Conservation (phyloP, 1,140 invertebrate genomes). For the Heliconius melpomene region DNA sequence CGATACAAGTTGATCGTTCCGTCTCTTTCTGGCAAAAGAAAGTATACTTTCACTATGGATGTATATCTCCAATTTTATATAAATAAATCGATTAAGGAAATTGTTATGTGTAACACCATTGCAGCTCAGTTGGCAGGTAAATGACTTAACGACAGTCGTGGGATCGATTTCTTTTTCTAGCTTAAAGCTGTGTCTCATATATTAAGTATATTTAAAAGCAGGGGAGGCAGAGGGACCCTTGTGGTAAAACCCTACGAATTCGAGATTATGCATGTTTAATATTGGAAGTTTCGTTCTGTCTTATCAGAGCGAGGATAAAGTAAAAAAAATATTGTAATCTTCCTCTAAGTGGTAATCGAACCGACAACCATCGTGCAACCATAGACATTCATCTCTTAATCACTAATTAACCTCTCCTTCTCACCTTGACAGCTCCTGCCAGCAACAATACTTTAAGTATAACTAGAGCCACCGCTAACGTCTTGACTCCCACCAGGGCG, state of each 20-base stretch:
- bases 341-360: no score
- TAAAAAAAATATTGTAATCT: no score
- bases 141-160: background rate
- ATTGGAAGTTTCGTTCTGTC: no score
- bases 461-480: constrained; percentile 57
- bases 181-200: no score
- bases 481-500: constrained; percentile 72
- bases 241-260: no score
- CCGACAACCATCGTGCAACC: no score
- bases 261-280: no score
- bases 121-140: background rate
- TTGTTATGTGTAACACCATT: background rate
- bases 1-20: background rate
- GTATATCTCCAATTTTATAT: constrained; percentile 5
- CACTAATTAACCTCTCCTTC: background rate
- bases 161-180: background rate
- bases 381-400: no score
- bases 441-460: constrained; percentile 68
- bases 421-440: constrained; percentile 69
- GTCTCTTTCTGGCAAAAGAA: constrained; percentile 34
- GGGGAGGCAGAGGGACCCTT: no score
- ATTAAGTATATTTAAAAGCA: no score
- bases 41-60: constrained; percentile 40
- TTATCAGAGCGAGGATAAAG: no score
- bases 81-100: constrained; percentile 8